Percentiles rank a stretch among this genome's conserved stretches.
These are phyloP conservation scores for Dorcus parallelipipedus DNA, from an alignment of 2,888 invertebrate genomes.

Conservation along the genomic window DNA sequence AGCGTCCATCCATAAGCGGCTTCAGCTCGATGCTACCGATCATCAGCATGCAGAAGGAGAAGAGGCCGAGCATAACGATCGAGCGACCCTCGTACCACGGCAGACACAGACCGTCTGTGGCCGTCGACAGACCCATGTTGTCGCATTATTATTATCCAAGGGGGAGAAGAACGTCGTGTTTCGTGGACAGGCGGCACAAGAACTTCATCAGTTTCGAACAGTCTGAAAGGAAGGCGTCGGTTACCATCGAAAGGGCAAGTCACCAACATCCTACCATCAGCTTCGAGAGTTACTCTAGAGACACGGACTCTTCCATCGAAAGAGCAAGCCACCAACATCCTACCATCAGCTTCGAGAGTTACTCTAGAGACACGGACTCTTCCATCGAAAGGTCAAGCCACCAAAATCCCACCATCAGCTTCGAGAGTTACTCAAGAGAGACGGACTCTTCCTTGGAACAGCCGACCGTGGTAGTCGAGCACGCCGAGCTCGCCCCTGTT, in stretches of 20 bases:
- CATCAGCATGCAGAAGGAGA: conserved; percentile 31
- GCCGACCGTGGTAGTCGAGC: conserved; percentile 25
- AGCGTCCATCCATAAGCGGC: conserved; percentile 25
- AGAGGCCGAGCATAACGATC: conserved; percentile 35
- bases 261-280: conserved; percentile 22
- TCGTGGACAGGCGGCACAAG: conserved; percentile 37
- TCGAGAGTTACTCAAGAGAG: conserved; percentile 29
- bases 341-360: conserved; percentile 21
- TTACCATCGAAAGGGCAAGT: conserved; percentile 34
- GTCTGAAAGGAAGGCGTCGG: conserved; percentile 36
- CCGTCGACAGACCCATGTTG: conserved; percentile 37
- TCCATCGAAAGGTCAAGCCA: conserved; percentile 25
- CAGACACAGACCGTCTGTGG: conserved; percentile 40
- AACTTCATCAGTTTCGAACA: conserved; percentile 47
- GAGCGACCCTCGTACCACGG: conserved; percentile 29
- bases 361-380: conserved; percentile 15
- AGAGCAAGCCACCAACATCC: conserved; percentile 27
- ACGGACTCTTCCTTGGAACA: conserved; percentile 46
- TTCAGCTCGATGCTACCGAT: conserved; percentile 44
- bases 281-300: conserved; percentile 15
- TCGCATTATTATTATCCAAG: conserved; percentile 31
- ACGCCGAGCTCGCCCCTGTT: conserved; percentile 13
- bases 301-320: conserved; percentile 30
- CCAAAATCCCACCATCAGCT: conserved; percentile 6
- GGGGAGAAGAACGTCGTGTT: conserved; percentile 43